These are phyloP conservation scores for Apogon hyalosoma DNA, from an alignment of 2,797 vertebrate species.

Conservation along the genomic window DNA sequence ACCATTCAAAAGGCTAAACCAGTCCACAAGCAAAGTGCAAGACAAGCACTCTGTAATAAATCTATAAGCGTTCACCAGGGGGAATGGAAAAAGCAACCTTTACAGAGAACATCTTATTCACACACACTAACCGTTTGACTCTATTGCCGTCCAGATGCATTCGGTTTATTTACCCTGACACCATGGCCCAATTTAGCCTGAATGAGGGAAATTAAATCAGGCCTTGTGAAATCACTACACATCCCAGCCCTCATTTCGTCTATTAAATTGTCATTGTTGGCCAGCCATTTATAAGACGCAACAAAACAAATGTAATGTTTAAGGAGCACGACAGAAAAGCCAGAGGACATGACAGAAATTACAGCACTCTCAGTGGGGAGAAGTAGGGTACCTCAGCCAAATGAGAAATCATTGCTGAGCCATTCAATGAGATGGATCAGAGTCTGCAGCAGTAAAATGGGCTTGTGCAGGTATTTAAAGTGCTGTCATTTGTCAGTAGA, in stretches of 20 bases:
- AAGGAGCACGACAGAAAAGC: slow-evolving; percentile 27
- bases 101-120: slow-evolving; percentile 53
- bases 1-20: slow-evolving; percentile 42
- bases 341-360: slow-evolving; percentile 40
- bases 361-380: neutral
- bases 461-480: neutral
- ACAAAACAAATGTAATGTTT: slow-evolving; percentile 64
- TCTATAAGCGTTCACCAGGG: slow-evolving; percentile 52
- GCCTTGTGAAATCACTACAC: slow-evolving; percentile 68
- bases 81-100: slow-evolving; percentile 50
- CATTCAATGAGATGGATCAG: slow-evolving; percentile 35
- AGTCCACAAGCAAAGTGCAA: slow-evolving; percentile 46
- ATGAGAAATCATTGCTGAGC: slow-evolving; percentile 34
- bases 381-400: slow-evolving; percentile 4
- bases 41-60: slow-evolving; percentile 56
- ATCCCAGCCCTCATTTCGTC: slow-evolving; percentile 50
- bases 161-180: slow-evolving; percentile 72
- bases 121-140: slow-evolving; percentile 31
- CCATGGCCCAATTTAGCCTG: slow-evolving; percentile 64
- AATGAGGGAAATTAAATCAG: slow-evolving; percentile 76
- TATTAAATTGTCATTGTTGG: slow-evolving; percentile 78
- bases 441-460: slow-evolving; percentile 13
- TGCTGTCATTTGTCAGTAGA: neutral
- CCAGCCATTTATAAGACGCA: slow-evolving; percentile 54
- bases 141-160: slow-evolving; percentile 58